These are phyloP conservation scores for Xenus cinereus DNA, from an alignment of 2,113 vertebrate species.

Conservation along the genomic window DNA sequence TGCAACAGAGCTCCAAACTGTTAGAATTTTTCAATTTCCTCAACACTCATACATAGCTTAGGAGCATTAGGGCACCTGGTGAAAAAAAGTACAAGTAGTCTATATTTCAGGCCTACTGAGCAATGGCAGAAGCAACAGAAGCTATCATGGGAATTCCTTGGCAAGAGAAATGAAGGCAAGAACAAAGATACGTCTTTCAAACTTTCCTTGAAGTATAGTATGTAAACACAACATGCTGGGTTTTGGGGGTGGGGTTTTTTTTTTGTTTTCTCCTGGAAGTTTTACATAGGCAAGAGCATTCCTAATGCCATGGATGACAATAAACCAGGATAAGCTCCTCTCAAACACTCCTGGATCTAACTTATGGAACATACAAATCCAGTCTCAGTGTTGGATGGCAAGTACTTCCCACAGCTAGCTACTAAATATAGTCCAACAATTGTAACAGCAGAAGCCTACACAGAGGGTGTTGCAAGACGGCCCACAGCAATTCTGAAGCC, in stretches of 20 bases:
- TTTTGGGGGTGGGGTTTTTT: background rate
- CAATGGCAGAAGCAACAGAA: background rate
- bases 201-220: background rate
- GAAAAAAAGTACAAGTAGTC: background rate
- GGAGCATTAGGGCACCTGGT: background rate
- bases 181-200: background rate
- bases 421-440: background rate
- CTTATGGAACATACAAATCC: background rate
- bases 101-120: background rate
- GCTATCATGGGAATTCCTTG: background rate
- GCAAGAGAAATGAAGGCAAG: background rate
- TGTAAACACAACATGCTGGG: accelerated
- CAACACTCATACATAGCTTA: background rate
- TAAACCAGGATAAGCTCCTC: background rate
- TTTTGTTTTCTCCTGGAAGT: background rate
- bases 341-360: background rate
- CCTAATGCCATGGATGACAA: background rate
- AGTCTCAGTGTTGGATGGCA: background rate
- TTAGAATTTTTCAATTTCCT: background rate
- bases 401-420: background rate
- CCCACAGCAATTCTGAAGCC: background rate
- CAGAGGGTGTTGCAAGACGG: background rate
- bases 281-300: background rate
- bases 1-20: background rate
- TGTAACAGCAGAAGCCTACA: accelerated